phyloP scores from a whole-genome alignment of 2,888 invertebrate genomes.

The Andrena bicolor region DNA sequence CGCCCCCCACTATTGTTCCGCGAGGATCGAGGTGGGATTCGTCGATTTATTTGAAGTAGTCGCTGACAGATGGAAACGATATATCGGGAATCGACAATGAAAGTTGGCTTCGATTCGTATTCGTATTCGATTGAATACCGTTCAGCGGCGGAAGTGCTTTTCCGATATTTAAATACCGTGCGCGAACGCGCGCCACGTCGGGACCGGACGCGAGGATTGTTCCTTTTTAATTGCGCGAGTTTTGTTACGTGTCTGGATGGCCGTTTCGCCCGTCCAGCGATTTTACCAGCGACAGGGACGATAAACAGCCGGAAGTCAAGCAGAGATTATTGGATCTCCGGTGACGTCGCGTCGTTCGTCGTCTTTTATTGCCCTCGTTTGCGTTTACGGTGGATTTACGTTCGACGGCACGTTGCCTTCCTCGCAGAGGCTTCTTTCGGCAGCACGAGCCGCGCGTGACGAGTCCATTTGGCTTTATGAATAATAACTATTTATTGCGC shows the following conservation, averaged over 20 bases:
- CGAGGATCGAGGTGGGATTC: constrained; percentile 50
- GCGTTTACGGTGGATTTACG: constrained; percentile 6
- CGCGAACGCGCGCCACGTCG: constrained; percentile 4
- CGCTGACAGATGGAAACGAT: constrained; percentile 67
- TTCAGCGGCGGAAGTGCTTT: constrained; percentile 65
- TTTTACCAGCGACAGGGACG: neutral
- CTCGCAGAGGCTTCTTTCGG: neutral
- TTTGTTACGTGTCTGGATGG: constrained; percentile 25
- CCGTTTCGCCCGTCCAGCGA: constrained; percentile 15
- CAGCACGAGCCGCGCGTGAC: neutral
- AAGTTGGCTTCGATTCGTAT: constrained; percentile 73
- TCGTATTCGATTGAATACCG: constrained; percentile 69
- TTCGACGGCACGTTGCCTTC: neutral
- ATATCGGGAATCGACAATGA: constrained; percentile 70
- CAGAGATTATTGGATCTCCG: constrained; percentile 19
- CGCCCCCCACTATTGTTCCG: neutral
- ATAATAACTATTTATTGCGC: constrained; percentile 2
- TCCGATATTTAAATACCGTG: constrained; percentile 75
- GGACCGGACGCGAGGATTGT: constrained; percentile 26
- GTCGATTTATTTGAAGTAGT: constrained; percentile 66
- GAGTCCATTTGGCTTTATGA: neutral
- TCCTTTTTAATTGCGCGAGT: constrained; percentile 32
- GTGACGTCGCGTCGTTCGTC: neutral
- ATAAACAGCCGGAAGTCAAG: constrained; percentile 39
- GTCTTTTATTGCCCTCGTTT: constrained; percentile 18